Evolutionary conservation across 2,888 invertebrate species (phyloP).

Genomic region (Aquatica leii): DNA sequence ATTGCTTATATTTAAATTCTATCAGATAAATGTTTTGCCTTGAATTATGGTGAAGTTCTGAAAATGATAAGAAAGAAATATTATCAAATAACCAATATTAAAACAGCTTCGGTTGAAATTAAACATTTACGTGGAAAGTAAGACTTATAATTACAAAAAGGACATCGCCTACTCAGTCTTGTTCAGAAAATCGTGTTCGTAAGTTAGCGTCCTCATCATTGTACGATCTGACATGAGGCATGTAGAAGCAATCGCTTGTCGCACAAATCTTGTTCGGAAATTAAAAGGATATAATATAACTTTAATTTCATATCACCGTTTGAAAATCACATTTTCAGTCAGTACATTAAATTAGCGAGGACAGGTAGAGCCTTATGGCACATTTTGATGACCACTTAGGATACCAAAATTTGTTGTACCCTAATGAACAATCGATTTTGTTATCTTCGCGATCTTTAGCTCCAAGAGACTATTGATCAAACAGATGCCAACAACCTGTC

Average conservation of each 20-base stretch:
- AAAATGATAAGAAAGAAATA: slow-evolving; percentile 24
- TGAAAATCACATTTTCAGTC: neutral
- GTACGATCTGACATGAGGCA: slow-evolving; percentile 37
- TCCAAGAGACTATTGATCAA: slow-evolving; percentile 42
- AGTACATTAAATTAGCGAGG: too few relatives aligned
- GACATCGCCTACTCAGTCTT: slow-evolving; percentile 40
- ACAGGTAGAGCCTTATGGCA: too few relatives aligned
- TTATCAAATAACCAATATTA: neutral
- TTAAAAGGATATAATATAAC: slow-evolving; percentile 6
- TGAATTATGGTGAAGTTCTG: slow-evolving; percentile 19
- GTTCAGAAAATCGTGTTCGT: slow-evolving; percentile 37
- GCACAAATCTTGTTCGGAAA: slow-evolving; percentile 25
- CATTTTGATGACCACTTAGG: slow-evolving; percentile 1
- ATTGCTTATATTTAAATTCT: slow-evolving; percentile 46
- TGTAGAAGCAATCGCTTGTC: slow-evolving; percentile 31
- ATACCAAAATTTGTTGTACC: neutral
- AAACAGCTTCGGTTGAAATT: slow-evolving; percentile 17
- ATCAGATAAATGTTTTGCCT: slow-evolving; percentile 40
- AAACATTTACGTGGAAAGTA: neutral
- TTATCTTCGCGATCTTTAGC: slow-evolving; percentile 32
- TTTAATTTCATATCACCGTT: neutral
- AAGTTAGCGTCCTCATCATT: slow-evolving; percentile 41
- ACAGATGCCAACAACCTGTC: slow-evolving; percentile 19
- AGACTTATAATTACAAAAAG: slow-evolving; percentile 40
- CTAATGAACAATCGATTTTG: slow-evolving; percentile 34